These are phyloP conservation scores for Pandemis cinnamomeana DNA, from an alignment of 2,888 invertebrate genomes.

Conservation along the genomic window DNA sequence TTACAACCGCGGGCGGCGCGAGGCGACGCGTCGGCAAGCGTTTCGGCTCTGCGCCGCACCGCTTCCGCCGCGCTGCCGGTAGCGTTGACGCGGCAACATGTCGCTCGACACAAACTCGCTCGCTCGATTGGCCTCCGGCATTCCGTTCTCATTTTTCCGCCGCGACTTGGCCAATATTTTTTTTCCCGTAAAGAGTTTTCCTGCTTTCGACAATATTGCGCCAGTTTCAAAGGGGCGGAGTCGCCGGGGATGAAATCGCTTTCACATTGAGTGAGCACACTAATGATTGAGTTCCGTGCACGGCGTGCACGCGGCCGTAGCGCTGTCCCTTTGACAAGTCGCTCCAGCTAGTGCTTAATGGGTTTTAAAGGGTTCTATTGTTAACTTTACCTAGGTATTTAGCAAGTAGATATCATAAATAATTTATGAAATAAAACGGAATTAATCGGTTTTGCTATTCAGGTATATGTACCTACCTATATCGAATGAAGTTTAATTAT, in stretches of 20 bases:
- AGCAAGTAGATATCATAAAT: neutral
- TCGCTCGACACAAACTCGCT: slow-evolving; percentile 68
- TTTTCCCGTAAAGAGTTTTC: slow-evolving; percentile 78
- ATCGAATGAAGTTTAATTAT: too few relatives aligned
- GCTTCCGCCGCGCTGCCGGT: slow-evolving; percentile 46
- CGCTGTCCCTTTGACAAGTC: slow-evolving; percentile 70
- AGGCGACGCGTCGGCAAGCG: slow-evolving; percentile 54
- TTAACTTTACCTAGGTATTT: slow-evolving; percentile 43
- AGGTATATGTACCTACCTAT: too few relatives aligned
- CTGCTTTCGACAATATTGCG: slow-evolving; percentile 83
- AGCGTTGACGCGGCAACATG: slow-evolving; percentile 73
- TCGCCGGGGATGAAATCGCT: slow-evolving; percentile 78
- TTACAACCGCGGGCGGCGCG: slow-evolving; percentile 72
- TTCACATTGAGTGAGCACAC: slow-evolving; percentile 83
- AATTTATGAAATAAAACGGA: neutral
- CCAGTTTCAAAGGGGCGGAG: slow-evolving; percentile 77
- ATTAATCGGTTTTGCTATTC: neutral
- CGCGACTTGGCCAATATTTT: slow-evolving; percentile 73
- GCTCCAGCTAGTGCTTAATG: slow-evolving; percentile 66
- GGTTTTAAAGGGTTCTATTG: slow-evolving; percentile 76
- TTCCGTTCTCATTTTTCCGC: slow-evolving; percentile 77
- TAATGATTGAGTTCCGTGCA: slow-evolving; percentile 83
- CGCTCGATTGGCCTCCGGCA: slow-evolving; percentile 78
- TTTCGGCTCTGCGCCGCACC: slow-evolving; percentile 59
- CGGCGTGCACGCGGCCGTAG: slow-evolving; percentile 54